Evolutionary conservation across 2,797 vertebrate genomes (phyloP).

Genomic region (Crotalus adamanteus): DNA sequence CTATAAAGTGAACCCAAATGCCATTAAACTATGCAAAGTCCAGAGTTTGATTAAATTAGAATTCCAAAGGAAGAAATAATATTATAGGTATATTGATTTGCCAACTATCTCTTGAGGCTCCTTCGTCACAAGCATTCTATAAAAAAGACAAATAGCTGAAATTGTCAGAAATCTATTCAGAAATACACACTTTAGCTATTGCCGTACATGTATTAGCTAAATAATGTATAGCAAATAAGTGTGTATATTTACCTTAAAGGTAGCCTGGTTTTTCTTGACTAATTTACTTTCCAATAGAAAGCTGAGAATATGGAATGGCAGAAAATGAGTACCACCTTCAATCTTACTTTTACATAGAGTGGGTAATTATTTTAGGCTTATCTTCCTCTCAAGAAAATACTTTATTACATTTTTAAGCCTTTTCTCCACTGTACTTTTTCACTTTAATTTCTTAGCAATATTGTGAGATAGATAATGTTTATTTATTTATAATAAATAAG

Average conservation of each 20-base stretch:
- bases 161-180: background rate
- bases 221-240: background rate
- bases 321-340: background rate
- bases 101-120: background rate
- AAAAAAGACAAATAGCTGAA: background rate
- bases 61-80: background rate
- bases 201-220: background rate
- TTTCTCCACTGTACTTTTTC: background rate
- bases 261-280: background rate
- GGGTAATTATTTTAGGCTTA: background rate
- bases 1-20: background rate
- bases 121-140: background rate
- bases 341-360: background rate
- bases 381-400: background rate
- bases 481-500: background rate
- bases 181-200: background rate
- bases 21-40: background rate
- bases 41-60: background rate
- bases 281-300: background rate
- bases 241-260: background rate
- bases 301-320: background rate
- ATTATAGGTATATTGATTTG: background rate
- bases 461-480: background rate
- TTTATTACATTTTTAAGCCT: background rate
- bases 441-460: background rate